phyloP scores from a whole-genome alignment of 2,888 invertebrate species.

The Mimas tiliae region DNA sequence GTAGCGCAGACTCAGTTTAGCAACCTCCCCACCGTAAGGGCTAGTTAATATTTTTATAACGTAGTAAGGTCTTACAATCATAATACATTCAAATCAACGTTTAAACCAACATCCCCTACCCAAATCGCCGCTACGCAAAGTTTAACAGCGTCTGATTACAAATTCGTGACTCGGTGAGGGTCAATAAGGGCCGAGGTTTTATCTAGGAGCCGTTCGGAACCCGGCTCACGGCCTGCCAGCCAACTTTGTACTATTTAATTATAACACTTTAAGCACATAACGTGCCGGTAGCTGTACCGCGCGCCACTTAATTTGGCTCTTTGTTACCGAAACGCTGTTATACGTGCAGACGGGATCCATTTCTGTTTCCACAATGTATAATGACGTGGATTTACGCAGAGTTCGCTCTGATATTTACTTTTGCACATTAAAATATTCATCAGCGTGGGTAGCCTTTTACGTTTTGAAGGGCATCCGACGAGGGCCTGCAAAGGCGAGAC shows the following conservation, averaged over 20 bases:
- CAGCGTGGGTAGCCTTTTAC: conserved; percentile 20
- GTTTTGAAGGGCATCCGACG: conserved; percentile 7
- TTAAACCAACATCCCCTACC: not conserved
- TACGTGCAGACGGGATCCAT: not conserved
- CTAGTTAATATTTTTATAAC: not conserved
- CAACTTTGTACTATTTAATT: conserved; percentile 19
- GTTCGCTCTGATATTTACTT: conserved; percentile 20
- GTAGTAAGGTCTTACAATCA: not conserved
- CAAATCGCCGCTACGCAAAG: not conserved
- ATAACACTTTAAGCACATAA: conserved; percentile 19
- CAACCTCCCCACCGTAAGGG: not conserved
- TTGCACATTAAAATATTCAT: conserved; percentile 22
- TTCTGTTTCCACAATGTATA: conserved; percentile 9
- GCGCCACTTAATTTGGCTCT: conserved; percentile 20
- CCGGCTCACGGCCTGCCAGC: conserved; percentile 5
- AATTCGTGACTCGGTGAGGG: conserved; percentile 20
- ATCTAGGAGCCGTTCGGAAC: conserved; percentile 10
- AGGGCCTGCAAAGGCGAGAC: conserved; percentile 5
- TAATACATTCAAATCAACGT: not conserved
- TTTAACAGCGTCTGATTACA: conserved; percentile 11
- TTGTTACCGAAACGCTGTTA: conserved; percentile 6
- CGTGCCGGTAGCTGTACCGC: not conserved
- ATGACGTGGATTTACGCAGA: conserved; percentile 17
- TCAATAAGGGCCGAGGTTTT: conserved; percentile 18
- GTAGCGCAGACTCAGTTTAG: too few relatives aligned